Conservation (phyloP, 2,888 invertebrate species). For the Pristionchus fissidentatus region DNA sequence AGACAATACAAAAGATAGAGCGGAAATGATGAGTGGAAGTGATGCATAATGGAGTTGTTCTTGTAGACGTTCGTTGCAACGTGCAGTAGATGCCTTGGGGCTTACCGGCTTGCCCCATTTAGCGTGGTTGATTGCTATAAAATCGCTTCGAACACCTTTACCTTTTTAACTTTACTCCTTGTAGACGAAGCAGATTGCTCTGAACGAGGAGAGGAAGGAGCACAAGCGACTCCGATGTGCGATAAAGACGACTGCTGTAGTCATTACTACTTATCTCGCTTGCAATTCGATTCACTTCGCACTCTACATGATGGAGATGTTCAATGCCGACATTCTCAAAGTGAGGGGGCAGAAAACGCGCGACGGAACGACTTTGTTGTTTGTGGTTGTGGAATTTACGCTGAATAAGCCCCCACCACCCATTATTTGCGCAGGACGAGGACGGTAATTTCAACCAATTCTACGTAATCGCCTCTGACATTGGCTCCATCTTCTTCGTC, state of each 20-base stretch:
- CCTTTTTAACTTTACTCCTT: background rate
- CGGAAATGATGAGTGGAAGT: background rate
- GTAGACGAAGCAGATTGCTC: slow-evolving; percentile 44
- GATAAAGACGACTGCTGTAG: slow-evolving; percentile 62
- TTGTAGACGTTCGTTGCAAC: too few relatives aligned
- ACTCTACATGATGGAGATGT: slow-evolving; percentile 62
- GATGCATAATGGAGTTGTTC: too few relatives aligned
- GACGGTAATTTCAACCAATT: slow-evolving; percentile 56
- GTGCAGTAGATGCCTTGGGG: background rate
- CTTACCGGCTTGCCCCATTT: too few relatives aligned
- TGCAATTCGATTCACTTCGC: slow-evolving; percentile 66
- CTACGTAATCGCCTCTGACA: slow-evolving; percentile 61
- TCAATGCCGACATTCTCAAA: slow-evolving; percentile 51
- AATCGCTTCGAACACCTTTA: too few relatives aligned
- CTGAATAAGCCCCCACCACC: too few relatives aligned
- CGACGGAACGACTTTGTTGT: too few relatives aligned
- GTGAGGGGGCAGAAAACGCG: slow-evolving; percentile 35
- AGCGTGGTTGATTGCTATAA: too few relatives aligned
- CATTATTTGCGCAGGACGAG: slow-evolving; percentile 51
- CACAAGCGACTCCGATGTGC: slow-evolving; percentile 58
- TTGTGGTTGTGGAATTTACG: too few relatives aligned
- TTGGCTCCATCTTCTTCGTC: slow-evolving; percentile 64
- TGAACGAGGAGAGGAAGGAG: slow-evolving; percentile 51
- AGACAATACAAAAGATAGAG: background rate
- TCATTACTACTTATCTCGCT: slow-evolving; percentile 65